Base-by-base conservation (phyloP, 2,113 vertebrate species). In the Fukomys damarensis region DNA sequence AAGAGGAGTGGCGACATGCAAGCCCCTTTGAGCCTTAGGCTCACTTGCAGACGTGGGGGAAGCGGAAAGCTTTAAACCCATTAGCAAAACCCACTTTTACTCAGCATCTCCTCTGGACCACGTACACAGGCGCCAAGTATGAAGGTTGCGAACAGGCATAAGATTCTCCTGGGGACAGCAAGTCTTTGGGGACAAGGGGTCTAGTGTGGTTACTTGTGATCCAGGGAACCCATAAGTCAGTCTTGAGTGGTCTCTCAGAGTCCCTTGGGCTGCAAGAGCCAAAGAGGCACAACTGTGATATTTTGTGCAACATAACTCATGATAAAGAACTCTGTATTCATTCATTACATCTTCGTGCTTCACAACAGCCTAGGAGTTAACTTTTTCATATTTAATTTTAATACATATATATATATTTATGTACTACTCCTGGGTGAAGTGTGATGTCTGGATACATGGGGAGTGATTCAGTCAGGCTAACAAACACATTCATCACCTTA, bases 41-140 rank as follows among this genome's bases (percentile, higher is more conserved):
- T 90, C 65, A 19, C 7, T 14, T 22, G 58, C 83, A 85, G 61
- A 38, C 96, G 95, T 96, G 89, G 74, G 74, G 89, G 88, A 93
- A 93, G 76, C 77, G 1, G 0, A 68, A 63, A 84, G 41, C 54
- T 81, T 41, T 2, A 30, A 82, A 93, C 95, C 93, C 80, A 56
- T 66, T 4, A 68, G 46, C 46, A 35, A 77, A 87, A 54, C 66
- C 81, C 14, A 16, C 38, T 68, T 49, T 63, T 32, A 49, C 14
- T 61, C 63, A 79, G 46, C 7, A 41, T 66, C 32, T 68, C 1
- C 24, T 87, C 14, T 68, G 54, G 0, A 43, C 30, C 12, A 65
- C n/a, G 28, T 2, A 9, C 10, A 77, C n/a, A n/a, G 54, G 5
- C 41, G 26, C 22, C n/a, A 52, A 80, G 17, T 16, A 19, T 35